A percentile compares a stretch with the other conserved stretches of the same genome.
Evolutionary conservation across 2,113 vertebrate species (phyloP).

Genomic region (Cynocephalus volans): DNA sequence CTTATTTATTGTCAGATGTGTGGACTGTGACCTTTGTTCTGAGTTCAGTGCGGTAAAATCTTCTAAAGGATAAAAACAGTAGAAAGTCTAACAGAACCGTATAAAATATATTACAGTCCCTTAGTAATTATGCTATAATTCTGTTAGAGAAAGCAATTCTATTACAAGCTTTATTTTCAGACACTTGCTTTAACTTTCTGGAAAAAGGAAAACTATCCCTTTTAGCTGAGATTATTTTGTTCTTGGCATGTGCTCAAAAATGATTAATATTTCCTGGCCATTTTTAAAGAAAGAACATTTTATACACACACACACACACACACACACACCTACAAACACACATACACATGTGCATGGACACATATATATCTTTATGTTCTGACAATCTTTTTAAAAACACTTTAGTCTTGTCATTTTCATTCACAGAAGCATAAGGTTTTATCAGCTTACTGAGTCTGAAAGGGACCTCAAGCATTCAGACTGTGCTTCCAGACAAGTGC

Average conservation of each 20-base stretch:
- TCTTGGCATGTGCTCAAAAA: constrained; percentile 38
- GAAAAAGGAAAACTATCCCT: background rate
- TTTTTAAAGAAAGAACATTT: background rate
- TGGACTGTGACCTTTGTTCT: constrained; percentile 37
- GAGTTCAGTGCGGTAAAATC: constrained; percentile 58
- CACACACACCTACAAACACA: background rate
- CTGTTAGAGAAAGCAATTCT: constrained; percentile 56
- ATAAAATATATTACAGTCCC: constrained; percentile 47
- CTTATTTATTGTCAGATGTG: constrained; percentile 44
- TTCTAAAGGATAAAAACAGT: constrained; percentile 43
- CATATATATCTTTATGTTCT: background rate
- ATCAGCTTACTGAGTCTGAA: background rate
- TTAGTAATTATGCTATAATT: constrained; percentile 65
- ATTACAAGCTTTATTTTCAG: constrained; percentile 23
- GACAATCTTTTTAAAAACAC: background rate
- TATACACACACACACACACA: background rate
- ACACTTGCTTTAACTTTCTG: constrained; percentile 53
- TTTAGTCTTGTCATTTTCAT: constrained; percentile 8
- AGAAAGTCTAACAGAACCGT: constrained; percentile 30
- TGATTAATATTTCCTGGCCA: background rate
- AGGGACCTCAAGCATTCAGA: background rate
- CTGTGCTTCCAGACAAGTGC: background rate
- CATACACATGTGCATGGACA: background rate
- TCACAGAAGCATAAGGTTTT: background rate
- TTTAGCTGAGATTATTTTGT: constrained; percentile 3